Conservation (phyloP, 2,113 vertebrate species). For the Cervus canadensis region DNA sequence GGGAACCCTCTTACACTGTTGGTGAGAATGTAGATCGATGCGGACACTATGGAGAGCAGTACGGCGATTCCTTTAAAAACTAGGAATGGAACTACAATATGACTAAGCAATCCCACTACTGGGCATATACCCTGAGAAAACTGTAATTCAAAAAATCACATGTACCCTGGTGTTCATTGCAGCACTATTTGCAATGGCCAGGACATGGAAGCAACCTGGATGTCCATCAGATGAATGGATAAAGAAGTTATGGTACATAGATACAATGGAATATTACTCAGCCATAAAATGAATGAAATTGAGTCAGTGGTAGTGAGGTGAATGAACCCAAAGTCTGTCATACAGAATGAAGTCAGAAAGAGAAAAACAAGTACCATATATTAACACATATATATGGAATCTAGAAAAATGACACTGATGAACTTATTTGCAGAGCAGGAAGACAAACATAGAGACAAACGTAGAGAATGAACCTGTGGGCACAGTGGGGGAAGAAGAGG, state of each 20-base stretch:
- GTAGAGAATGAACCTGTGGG: neutral
- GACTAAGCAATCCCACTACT: neutral
- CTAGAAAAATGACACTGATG: neutral
- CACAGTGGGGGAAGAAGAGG: neutral
- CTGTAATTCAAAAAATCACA: neutral
- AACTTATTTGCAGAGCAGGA: neutral
- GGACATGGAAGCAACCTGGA: neutral
- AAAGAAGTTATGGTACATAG: neutral
- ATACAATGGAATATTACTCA: neutral
- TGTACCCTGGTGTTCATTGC: neutral
- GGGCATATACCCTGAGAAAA: neutral
- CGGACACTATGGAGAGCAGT: neutral
- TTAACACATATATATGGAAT: neutral
- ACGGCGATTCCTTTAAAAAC: neutral
- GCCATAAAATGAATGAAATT: neutral
- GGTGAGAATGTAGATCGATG: neutral
- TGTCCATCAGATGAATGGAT: neutral
- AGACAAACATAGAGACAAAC: neutral
- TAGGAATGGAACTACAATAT: neutral
- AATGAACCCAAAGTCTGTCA: neutral
- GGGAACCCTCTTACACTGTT: neutral
- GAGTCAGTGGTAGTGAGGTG: neutral
- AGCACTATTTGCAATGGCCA: neutral
- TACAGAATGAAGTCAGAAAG: neutral
- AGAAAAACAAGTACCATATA: neutral